Conservation (phyloP, 1,140 invertebrate species). For the Pentalonia nigronervosa region DNA sequence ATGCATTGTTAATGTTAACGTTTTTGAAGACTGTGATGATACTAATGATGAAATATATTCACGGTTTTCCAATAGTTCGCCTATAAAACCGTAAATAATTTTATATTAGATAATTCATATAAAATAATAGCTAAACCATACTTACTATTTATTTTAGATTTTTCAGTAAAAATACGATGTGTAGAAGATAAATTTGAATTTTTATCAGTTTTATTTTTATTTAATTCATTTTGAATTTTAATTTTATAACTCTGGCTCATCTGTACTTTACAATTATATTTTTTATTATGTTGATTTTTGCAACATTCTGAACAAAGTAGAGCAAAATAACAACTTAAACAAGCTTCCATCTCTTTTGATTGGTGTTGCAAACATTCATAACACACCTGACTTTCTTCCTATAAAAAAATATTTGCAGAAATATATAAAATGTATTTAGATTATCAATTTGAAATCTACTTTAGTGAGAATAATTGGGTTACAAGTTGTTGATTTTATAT, state of each 20-base stretch:
- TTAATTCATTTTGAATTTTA: constrained; percentile 1
- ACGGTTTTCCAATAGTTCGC: background rate
- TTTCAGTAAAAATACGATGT: background rate
- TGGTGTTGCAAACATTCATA: constrained; percentile 29
- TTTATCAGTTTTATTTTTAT: background rate
- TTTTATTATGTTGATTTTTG: constrained; percentile 12
- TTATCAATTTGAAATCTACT: background rate
- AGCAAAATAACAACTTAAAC: constrained; percentile 42
- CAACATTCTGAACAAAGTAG: constrained; percentile 24
- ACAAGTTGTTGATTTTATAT: background rate
- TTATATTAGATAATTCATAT: background rate
- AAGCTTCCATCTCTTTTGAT: background rate
- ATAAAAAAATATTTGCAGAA: background rate
- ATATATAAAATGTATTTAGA: background rate
- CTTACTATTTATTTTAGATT: background rate
- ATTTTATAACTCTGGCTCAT: background rate
- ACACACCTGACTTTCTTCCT: constrained; percentile 44
- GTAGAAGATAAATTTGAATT: background rate
- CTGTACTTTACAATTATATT: background rate
- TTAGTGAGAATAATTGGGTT: background rate
- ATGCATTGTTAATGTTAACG: no score
- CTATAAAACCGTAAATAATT: background rate
- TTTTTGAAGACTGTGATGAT: background rate
- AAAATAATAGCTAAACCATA: background rate
- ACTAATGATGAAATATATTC: background rate